Base-by-base conservation (phyloP, 1,140 invertebrate genomes). In the Nomia melanderi region DNA sequence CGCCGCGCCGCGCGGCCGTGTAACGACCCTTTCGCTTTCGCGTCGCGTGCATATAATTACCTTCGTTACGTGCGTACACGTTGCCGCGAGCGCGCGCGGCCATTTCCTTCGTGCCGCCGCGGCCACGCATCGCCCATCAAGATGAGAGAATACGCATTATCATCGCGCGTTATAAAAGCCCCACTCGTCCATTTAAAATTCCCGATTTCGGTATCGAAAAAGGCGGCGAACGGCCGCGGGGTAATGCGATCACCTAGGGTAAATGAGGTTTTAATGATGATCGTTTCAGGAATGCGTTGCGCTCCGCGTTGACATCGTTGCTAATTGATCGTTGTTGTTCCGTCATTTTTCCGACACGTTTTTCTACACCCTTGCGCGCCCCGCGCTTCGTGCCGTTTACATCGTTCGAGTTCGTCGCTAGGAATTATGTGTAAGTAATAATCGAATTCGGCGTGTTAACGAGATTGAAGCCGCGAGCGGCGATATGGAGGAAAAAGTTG, bases 1-100 rank as follows among this genome's bases (percentile, higher is more conserved):
- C 33, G 20, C 33, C 65, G 65, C 25, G 50, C 53, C 39, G n/a
- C 66, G 57, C 33, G 25, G 14, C 39, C 14, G 56, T 60, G 54
- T 60, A 57, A 47, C 31, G 63, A 65, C 59, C 56, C 44, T 83
- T 78, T 80, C 56, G 78, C 78, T 81, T 78, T 59, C 57, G 44
- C 63, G 71, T 82, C 54, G 72, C 77, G 53, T 82, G 57, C 53
- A 41, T 72, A 44, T 83, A 83, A 82, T 79, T 79, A 82, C 31
- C 47, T 80, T 70, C 59, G 77, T 82, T 79, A 77, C 41, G 53
- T n/a, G 33, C 25, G 47, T 57, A 57, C 39, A 69, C 67, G 27
- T 0, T 50, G 36, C 17, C 36, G 41, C 11, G 11, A 23, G 27
- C 41, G 33, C 25, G 36, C 50, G 67, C 50, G 69, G 39, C 53